phyloP scores from a whole-genome alignment of 2,113 vertebrate genomes.

The Puffinus mauretanicus region DNA sequence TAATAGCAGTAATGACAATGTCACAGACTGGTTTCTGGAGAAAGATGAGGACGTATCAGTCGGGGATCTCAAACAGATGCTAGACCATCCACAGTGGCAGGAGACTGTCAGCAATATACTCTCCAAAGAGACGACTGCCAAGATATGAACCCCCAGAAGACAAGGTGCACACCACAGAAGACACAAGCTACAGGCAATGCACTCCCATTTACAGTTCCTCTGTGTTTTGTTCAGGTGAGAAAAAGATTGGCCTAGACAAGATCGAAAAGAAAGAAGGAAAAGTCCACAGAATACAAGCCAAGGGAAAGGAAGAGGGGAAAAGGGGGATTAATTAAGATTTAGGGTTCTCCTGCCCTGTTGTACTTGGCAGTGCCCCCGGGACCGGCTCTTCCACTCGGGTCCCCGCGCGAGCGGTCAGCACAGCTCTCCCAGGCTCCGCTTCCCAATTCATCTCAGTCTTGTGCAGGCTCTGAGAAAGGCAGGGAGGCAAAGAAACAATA shows the following conservation, averaged over 20 bases:
- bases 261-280: background rate
- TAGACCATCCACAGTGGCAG: background rate
- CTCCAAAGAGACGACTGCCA: background rate
- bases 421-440: background rate
- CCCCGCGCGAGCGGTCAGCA: background rate
- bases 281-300: background rate
- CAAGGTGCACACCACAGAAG: background rate
- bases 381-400: background rate
- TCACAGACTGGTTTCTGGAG: background rate
- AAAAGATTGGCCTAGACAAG: background rate
- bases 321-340: background rate
- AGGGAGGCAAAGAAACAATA: constrained; percentile 35
- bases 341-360: background rate
- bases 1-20: background rate
- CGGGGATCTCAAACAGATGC: background rate
- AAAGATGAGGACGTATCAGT: background rate
- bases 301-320: background rate
- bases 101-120: background rate
- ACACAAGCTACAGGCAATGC: background rate
- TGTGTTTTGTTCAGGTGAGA: background rate
- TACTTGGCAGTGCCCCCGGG: background rate
- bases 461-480: background rate
- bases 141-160: background rate
- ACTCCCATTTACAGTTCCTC: background rate
- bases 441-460: background rate